phyloP scores from a whole-genome alignment of 2,888 invertebrate genomes.

The Heliconius sara region DNA sequence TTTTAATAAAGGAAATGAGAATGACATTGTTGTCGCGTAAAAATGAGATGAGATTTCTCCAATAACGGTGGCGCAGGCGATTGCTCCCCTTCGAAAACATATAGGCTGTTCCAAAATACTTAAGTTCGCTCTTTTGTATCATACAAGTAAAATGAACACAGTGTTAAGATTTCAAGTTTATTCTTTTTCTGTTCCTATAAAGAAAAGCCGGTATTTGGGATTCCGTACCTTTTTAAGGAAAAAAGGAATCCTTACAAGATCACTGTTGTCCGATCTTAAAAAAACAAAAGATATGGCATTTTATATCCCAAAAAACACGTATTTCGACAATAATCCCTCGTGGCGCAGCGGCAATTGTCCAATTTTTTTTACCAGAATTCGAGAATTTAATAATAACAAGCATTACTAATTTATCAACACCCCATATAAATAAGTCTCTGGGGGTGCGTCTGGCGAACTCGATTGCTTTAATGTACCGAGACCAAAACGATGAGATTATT shows the following conservation, averaged over 20 bases:
- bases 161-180: no score
- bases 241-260: no score
- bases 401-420: slow-evolving; percentile 4
- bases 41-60: slow-evolving; percentile 30
- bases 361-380: not conserved
- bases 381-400: not conserved
- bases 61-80: slow-evolving; percentile 20
- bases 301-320: no score
- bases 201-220: no score
- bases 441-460: slow-evolving; percentile 4
- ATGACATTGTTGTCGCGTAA: slow-evolving; percentile 22
- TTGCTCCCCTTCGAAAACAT: slow-evolving; percentile 8
- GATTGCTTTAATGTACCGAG: slow-evolving; percentile 36
- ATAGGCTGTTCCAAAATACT: not conserved
- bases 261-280: no score
- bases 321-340: no score
- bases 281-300: no score
- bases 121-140: no score
- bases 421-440: slow-evolving; percentile 11
- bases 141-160: no score
- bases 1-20: slow-evolving; percentile 10
- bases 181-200: no score
- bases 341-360: no score
- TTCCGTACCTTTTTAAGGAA: no score
- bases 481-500: slow-evolving; percentile 25